phyloP scores from a whole-genome alignment of 1,140 invertebrate genomes.

The Trichonephila clavata region DNA sequence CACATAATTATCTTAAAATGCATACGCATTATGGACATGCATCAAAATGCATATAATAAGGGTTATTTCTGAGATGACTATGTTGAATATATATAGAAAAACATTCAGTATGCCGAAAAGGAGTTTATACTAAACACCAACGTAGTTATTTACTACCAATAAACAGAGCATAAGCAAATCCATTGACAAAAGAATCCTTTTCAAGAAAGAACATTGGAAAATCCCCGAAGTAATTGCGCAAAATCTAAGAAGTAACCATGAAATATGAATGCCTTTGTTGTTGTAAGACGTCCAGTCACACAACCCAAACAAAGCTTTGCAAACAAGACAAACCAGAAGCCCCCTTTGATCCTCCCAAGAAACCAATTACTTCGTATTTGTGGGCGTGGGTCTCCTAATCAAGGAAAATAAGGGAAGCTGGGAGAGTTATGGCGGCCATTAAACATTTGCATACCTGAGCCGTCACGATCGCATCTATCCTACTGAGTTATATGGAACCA shows the following conservation, averaged over 20 bases:
- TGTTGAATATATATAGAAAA: no score
- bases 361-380: conserved; percentile 71
- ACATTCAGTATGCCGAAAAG: no score
- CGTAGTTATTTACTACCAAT: no score
- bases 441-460: conserved; percentile 72
- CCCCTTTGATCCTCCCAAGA: conserved; percentile 53
- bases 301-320: background rate
- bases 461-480: conserved; percentile 57
- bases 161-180: background rate
- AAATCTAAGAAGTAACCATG: background rate
- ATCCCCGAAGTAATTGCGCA: background rate
- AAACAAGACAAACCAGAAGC: background rate
- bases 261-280: background rate
- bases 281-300: background rate
- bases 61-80: no score
- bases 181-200: background rate
- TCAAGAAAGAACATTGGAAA: background rate
- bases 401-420: conserved; percentile 59
- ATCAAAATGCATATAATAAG: no score
- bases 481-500: conserved; percentile 66
- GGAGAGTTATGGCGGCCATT: conserved; percentile 71
- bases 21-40: no score
- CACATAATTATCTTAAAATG: no score
- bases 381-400: conserved; percentile 65
- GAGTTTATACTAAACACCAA: no score